Evolutionary conservation across 2,888 invertebrate genomes (phyloP).

Genomic region (Lasioglossum vierecki): DNA sequence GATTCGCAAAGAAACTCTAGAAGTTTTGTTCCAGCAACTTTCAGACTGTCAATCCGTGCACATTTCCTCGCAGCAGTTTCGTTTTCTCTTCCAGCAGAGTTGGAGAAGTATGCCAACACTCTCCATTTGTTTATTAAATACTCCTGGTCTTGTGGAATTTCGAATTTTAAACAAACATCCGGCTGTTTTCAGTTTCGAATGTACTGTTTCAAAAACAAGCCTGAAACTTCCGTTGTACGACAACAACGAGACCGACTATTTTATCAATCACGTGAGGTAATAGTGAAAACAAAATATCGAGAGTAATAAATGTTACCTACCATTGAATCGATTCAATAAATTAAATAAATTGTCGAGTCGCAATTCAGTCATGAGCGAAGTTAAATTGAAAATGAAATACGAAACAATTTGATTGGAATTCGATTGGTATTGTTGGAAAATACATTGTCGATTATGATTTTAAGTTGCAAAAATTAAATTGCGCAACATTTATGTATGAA

Average conservation of each 20-base stretch:
- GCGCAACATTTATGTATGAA: neutral
- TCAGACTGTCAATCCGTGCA: neutral
- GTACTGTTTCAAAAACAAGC: neutral
- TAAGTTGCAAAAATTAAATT: neutral
- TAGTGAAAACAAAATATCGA: too few relatives aligned
- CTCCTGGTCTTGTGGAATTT: neutral
- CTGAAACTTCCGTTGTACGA: neutral
- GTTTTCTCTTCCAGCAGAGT: neutral
- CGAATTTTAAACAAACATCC: neutral
- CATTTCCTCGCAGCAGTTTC: neutral
- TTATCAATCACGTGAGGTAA: too few relatives aligned
- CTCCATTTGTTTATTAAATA: neutral
- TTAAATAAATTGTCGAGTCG: neutral
- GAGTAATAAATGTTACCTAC: too few relatives aligned
- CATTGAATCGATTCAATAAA: too few relatives aligned
- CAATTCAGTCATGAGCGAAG: neutral
- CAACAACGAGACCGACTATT: neutral
- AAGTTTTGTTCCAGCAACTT: neutral
- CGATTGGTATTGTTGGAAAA: neutral
- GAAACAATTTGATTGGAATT: neutral
- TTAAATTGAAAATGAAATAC: neutral
- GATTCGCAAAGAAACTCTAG: neutral
- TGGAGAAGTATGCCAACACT: neutral
- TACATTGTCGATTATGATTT: neutral
- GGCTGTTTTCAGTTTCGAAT: neutral